Base-by-base conservation (phyloP, 2,888 invertebrate species). In the Phalera bucephala region DNA sequence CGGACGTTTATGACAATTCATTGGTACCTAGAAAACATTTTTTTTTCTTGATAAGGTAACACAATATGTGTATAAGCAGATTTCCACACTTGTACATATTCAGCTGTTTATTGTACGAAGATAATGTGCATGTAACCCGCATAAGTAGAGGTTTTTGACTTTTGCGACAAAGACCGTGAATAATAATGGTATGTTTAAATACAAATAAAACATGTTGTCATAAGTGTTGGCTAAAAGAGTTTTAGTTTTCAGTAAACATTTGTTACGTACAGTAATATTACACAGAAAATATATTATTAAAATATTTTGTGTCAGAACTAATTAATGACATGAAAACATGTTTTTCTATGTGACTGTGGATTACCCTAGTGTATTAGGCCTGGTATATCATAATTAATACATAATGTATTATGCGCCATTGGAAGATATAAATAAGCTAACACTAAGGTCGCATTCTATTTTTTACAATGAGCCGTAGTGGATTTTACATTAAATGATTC, bases 111-210 rank as follows among this genome's bases (percentile, higher is more conserved):
- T 57, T 51, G 52, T 52, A 32, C 39, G 32, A 23, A 37, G 60
- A 68, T 71, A 72, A 64, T 47, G 45, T 52, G 45, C 45, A 53
- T 49, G 48, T 59, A 64, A 60, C 80, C 80, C 78, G 79, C 74
- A 79, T 80, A 49, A 17, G 41, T 39, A 49, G 54, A 70, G 76
- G 75, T 71, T 69, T 72, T 78, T 77, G 72, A 71, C 75, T 60
- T 63, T 57, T 26, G 47, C 39, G 47, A 54, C 64, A 60, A 66
- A 65, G 64, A 63, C 66, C 58, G 58, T 65, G 59, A 52, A 56
- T 55, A 52, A 43, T 45, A 41, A 43, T 45, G 50, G 40, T 40
- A 51, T 46, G 48, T 52, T 45, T 40, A 38, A 59, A 50, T 38
- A 41, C 40, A 50, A 48, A 52, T 33, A 36, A 21, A 28, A 33